A percentile compares a stretch with the other conserved stretches of the same genome.
These are phyloP conservation scores for Anticlea derivata DNA, from an alignment of 2,888 invertebrate genomes.

Conservation along the genomic window DNA sequence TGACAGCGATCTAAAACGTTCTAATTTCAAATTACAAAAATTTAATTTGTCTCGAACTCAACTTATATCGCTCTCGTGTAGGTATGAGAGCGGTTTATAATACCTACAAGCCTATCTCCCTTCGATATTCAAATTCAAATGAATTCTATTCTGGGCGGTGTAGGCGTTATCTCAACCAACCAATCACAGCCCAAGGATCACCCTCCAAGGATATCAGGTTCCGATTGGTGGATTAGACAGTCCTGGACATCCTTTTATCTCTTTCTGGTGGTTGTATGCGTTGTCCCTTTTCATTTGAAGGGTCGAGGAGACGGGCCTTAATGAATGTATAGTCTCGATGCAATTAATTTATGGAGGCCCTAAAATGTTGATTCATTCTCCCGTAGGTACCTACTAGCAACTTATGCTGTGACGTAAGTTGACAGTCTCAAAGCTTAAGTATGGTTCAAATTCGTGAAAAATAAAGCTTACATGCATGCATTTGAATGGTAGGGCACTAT, in stretches of 20 bases:
- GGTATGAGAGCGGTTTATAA: no score
- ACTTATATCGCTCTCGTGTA: no score
- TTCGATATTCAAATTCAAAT: constrained; percentile 74
- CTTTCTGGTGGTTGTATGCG: constrained; percentile 47
- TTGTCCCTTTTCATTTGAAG: constrained; percentile 41
- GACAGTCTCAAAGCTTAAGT: no score
- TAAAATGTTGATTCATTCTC: not conserved
- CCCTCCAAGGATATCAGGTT: constrained; percentile 69
- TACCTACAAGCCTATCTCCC: constrained; percentile 45
- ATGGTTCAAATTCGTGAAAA: no score
- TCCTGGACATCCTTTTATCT: constrained; percentile 70
- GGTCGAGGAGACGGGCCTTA: constrained; percentile 4
- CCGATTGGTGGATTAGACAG: constrained; percentile 64
- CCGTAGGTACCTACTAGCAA: no score
- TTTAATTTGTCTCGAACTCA: no score
- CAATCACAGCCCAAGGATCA: constrained; percentile 72
- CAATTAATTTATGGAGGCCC: constrained; percentile 4
- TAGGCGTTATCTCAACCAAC: constrained; percentile 71
- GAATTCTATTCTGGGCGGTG: constrained; percentile 68
- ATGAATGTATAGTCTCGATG: constrained; percentile 9
- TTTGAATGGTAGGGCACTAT: no score
- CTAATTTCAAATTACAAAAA: no score
- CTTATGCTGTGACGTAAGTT: no score
- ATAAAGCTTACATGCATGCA: no score
- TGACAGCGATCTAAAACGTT: no score